phyloP scores from a whole-genome alignment of 2,113 vertebrate genomes.

The Dicrurus megarhynchus region DNA sequence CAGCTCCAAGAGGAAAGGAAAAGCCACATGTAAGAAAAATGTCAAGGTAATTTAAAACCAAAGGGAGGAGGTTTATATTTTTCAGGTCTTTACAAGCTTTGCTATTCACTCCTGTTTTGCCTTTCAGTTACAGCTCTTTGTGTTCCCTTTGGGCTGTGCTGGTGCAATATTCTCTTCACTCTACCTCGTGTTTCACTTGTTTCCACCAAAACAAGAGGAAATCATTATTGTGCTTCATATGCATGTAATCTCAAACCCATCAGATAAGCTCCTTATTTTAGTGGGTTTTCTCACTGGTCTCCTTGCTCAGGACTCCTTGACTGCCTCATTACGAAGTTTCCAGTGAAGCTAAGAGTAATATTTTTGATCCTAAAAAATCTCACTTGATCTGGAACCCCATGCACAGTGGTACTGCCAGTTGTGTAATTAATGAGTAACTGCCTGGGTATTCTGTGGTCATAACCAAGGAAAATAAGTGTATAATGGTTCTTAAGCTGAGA shows the following conservation, averaged over 20 bases:
- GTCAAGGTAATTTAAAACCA: slow-evolving; percentile 28
- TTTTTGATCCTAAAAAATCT: not conserved
- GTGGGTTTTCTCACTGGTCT: not conserved
- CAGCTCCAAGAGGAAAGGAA: slow-evolving; percentile 26
- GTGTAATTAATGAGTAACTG: not conserved
- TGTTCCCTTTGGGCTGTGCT: not conserved
- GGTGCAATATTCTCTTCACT: not conserved
- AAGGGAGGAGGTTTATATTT: slow-evolving; percentile 11
- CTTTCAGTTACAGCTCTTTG: not conserved
- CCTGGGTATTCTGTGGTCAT: not conserved
- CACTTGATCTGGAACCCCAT: not conserved
- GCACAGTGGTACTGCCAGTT: not conserved
- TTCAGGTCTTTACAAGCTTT: not conserved
- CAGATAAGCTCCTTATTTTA: not conserved
- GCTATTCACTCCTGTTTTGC: not conserved
- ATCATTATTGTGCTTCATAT: not conserved
- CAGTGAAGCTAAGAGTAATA: not conserved
- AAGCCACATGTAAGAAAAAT: slow-evolving; percentile 15
- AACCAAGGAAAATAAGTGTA: not conserved
- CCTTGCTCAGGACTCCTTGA: not conserved
- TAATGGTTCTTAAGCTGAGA: not conserved
- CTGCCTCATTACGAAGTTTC: not conserved
- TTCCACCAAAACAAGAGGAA: not conserved
- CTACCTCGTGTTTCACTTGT: not conserved
- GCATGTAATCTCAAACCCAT: not conserved